A percentile compares a stretch with the other conserved stretches of the same genome.
phyloP scores from a whole-genome alignment of 2,113 vertebrate species.

The Plecotus auritus region DNA sequence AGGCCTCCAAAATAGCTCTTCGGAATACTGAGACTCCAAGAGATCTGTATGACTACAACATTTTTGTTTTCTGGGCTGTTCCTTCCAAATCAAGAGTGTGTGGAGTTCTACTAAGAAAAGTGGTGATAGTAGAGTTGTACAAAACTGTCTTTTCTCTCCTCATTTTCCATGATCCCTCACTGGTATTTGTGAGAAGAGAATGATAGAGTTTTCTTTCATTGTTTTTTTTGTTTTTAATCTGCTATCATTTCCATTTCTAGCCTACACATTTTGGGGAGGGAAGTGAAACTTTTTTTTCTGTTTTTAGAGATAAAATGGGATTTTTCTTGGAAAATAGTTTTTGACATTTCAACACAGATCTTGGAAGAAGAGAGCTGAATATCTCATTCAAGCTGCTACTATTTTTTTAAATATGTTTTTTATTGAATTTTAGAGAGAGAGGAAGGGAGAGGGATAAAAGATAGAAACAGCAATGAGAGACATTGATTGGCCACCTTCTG shows the following conservation, averaged over 20 bases:
- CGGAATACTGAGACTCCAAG: not conserved
- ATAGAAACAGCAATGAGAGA: too few species aligned
- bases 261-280: not conserved
- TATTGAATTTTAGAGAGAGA: too few species aligned
- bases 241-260: not conserved
- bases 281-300: not conserved
- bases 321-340: not conserved
- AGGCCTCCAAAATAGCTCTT: not conserved
- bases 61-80: not conserved
- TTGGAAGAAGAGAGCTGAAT: not conserved
- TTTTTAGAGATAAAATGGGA: not conserved
- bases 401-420: not conserved
- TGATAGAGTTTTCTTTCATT: not conserved
- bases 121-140: not conserved
- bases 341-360: not conserved
- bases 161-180: not conserved
- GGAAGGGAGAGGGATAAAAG: too few species aligned
- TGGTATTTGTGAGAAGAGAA: not conserved
- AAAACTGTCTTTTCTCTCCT: not conserved
- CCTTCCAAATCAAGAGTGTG: not conserved
- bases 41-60: not conserved
- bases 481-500: too few species aligned
- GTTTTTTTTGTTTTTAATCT: not conserved
- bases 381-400: not conserved
- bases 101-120: not conserved